Conservation (phyloP, 2,113 vertebrate genomes). For the Pachypanchax playfairii region DNA sequence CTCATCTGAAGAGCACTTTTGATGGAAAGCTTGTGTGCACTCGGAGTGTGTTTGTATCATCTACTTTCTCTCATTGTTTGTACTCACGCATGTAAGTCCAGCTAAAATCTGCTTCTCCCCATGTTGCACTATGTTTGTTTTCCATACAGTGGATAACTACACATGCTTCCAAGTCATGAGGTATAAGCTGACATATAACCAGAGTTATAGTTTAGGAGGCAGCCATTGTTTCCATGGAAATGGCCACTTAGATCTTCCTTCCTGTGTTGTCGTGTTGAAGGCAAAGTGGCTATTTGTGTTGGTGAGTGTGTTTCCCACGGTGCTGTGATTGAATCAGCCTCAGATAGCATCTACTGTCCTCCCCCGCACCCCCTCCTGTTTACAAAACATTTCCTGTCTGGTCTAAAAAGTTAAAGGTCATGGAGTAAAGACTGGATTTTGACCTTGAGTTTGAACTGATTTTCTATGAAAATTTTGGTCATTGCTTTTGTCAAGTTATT, state of each 20-base stretch:
- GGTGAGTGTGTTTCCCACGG: constrained; percentile 62
- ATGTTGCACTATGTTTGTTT: constrained; percentile 35
- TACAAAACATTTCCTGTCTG: constrained; percentile 70
- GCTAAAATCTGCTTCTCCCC: not conserved
- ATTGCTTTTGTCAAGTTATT: no score
- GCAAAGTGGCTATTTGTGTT: constrained; percentile 35
- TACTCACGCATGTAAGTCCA: constrained; percentile 60
- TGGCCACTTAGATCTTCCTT: constrained; percentile 63
- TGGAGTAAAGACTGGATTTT: constrained; percentile 41
- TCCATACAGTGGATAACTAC: constrained; percentile 1
- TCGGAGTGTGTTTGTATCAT: constrained; percentile 55
- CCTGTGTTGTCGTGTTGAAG: constrained; percentile 60
- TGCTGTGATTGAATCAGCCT: constrained; percentile 60
- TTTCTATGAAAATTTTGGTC: constrained; percentile 16
- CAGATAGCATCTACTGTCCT: constrained; percentile 72
- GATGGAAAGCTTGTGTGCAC: constrained; percentile 52
- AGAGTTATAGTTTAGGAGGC: constrained; percentile 14
- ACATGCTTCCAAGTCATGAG: constrained; percentile 16
- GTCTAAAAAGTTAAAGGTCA: constrained; percentile 60
- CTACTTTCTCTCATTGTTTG: constrained; percentile 65
- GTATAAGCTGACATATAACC: constrained; percentile 56
- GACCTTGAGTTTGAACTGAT: constrained; percentile 54
- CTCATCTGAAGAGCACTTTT: constrained; percentile 62
- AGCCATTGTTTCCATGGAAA: constrained; percentile 52
- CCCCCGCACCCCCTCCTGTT: constrained; percentile 40